phyloP scores from a whole-genome alignment of 2,797 vertebrate genomes.

The Parauchenoglanis punctatus region DNA sequence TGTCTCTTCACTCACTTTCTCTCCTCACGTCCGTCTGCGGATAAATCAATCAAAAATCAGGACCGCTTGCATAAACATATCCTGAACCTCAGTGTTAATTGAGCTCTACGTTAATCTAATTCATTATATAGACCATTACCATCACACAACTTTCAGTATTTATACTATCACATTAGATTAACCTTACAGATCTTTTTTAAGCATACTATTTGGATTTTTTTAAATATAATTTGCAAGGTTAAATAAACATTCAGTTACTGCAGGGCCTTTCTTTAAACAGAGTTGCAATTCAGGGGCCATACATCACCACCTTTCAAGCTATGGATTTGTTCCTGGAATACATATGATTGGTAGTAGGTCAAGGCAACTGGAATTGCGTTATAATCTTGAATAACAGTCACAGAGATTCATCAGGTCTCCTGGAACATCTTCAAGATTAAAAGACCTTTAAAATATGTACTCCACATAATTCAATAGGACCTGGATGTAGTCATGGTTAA shows the following conservation, averaged over 20 bases:
- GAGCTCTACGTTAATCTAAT: constrained; percentile 14
- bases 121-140: constrained; percentile 29
- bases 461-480: no score
- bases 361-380: not conserved
- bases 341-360: not conserved
- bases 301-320: constrained; percentile 25
- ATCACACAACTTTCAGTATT: constrained; percentile 13
- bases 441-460: not conserved
- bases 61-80: constrained; percentile 20
- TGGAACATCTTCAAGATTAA: not conserved
- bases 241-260: constrained; percentile 40
- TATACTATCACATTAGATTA: constrained; percentile 22
- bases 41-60: constrained; percentile 33
- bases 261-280: constrained; percentile 23
- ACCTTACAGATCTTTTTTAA: not conserved
- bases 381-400: not conserved
- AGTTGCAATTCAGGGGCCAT: constrained; percentile 40
- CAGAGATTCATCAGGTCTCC: not conserved
- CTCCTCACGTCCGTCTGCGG: constrained; percentile 9
- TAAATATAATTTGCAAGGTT: constrained; percentile 16
- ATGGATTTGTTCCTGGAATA: not conserved
- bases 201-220: not conserved
- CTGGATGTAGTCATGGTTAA: not conserved
- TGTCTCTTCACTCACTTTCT: constrained; percentile 20
- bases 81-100: constrained; percentile 2